Percentiles rank a stretch among this genome's conserved stretches.
phyloP scores from a whole-genome alignment of 2,888 invertebrate species.

The Eristalis tenax region DNA sequence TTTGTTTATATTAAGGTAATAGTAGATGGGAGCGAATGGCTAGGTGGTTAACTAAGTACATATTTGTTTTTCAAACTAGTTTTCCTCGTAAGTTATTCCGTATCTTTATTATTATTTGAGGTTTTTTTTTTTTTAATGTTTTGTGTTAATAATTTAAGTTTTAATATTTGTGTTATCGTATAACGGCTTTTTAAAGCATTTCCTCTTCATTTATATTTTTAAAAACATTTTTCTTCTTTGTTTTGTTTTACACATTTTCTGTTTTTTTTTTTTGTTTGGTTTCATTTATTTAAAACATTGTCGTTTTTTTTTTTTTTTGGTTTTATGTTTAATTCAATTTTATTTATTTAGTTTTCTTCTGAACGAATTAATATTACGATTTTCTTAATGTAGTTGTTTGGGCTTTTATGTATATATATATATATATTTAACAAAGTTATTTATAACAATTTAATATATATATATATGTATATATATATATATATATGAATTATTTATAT shows the following conservation, averaged over 20 bases:
- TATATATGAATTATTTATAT: slow-evolving; percentile 48
- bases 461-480: slow-evolving; percentile 37
- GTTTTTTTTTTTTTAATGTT: slow-evolving; percentile 3
- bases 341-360: slow-evolving; percentile 28
- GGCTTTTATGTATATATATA: slow-evolving; percentile 36
- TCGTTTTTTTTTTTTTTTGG: slow-evolving; percentile 41
- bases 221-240: not conserved
- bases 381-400: slow-evolving; percentile 54
- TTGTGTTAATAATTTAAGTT: slow-evolving; percentile 37
- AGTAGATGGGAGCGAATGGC: slow-evolving; percentile 16
- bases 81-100: slow-evolving; percentile 32
- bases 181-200: slow-evolving; percentile 67
- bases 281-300: not conserved
- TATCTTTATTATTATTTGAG: not conserved
- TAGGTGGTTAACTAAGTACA: slow-evolving; percentile 46
- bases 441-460: slow-evolving; percentile 60
- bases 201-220: slow-evolving; percentile 11
- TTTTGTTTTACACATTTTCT: slow-evolving; percentile 36
- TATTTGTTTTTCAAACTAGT: slow-evolving; percentile 16
- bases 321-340: slow-evolving; percentile 15
- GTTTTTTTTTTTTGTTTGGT: slow-evolving; percentile 30
- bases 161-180: slow-evolving; percentile 59
- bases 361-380: slow-evolving; percentile 60
- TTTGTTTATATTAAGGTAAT: not conserved
- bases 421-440: slow-evolving; percentile 59